A percentile compares a stretch with the other conserved stretches of the same genome.
These are phyloP conservation scores for Pterostichus madidus DNA, from an alignment of 2,888 invertebrate species.

Conservation along the genomic window DNA sequence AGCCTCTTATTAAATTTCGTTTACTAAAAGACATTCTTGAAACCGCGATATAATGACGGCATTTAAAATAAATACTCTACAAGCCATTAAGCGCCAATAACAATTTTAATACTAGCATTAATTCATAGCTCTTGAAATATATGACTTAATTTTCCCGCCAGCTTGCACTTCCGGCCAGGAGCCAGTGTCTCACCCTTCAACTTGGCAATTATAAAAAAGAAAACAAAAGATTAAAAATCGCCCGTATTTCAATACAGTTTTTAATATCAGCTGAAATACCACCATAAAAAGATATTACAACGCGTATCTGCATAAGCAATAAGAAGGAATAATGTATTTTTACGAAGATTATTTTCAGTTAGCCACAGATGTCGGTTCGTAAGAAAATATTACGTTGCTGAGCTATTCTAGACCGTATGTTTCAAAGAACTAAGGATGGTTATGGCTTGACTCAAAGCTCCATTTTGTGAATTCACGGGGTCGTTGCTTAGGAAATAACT, in stretches of 20 bases:
- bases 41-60: background rate
- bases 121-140: slow-evolving; percentile 30
- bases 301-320: slow-evolving; percentile 67
- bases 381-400: slow-evolving; percentile 46
- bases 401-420: background rate
- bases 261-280: slow-evolving; percentile 67
- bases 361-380: slow-evolving; percentile 64
- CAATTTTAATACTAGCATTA: slow-evolving; percentile 42
- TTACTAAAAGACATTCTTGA: slow-evolving; percentile 44
- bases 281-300: slow-evolving; percentile 64
- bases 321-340: slow-evolving; percentile 66
- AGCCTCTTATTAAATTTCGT: background rate
- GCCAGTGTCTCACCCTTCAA: slow-evolving; percentile 33
- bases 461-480: slow-evolving; percentile 62
- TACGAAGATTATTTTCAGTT: slow-evolving; percentile 67
- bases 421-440: slow-evolving; percentile 4
- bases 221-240: slow-evolving; percentile 60
- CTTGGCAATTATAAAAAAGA: slow-evolving; percentile 60
- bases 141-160: slow-evolving; percentile 55
- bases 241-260: slow-evolving; percentile 66
- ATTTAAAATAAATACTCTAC: slow-evolving; percentile 39
- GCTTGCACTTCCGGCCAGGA: slow-evolving; percentile 33
- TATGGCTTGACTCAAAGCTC: slow-evolving; percentile 18
- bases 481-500: slow-evolving; percentile 65
- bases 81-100: slow-evolving; percentile 28